Percentiles rank a stretch among this genome's conserved stretches.
Evolutionary conservation across 2,888 invertebrate species (phyloP).

Genomic region (Sarcophaga caerulescens): DNA sequence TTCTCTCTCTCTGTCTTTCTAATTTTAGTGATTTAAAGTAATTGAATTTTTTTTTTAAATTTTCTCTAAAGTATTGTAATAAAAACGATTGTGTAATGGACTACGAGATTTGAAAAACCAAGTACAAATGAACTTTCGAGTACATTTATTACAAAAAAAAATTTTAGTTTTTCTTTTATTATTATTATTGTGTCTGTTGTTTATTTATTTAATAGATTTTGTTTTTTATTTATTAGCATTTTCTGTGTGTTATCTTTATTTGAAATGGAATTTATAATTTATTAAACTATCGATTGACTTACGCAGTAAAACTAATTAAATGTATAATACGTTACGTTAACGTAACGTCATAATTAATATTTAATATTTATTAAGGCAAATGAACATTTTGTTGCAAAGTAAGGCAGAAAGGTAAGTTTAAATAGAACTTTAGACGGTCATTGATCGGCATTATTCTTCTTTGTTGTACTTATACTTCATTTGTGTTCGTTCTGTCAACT

Average conservation of each 20-base stretch:
- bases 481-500: too few species aligned
- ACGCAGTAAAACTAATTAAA: neutral
- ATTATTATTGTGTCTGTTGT: neutral
- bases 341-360: neutral
- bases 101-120: neutral
- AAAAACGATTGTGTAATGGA: neutral
- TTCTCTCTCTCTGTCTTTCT: neutral
- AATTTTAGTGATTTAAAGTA: neutral
- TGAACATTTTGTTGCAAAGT: too few species aligned
- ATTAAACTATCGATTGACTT: neutral
- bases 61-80: neutral
- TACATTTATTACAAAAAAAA: neutral
- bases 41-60: neutral
- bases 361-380: too few species aligned
- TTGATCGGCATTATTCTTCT: too few species aligned
- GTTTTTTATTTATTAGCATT: neutral
- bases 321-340: neutral
- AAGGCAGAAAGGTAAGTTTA: too few species aligned
- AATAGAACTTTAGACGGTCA: too few species aligned
- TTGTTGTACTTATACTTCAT: too few species aligned
- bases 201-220: neutral
- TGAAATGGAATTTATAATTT: neutral
- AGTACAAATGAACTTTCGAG: neutral
- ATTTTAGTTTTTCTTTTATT: neutral
- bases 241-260: neutral